These are phyloP conservation scores for Psylliodes chrysocephalus DNA, from an alignment of 2,888 invertebrate species.

Conservation along the genomic window DNA sequence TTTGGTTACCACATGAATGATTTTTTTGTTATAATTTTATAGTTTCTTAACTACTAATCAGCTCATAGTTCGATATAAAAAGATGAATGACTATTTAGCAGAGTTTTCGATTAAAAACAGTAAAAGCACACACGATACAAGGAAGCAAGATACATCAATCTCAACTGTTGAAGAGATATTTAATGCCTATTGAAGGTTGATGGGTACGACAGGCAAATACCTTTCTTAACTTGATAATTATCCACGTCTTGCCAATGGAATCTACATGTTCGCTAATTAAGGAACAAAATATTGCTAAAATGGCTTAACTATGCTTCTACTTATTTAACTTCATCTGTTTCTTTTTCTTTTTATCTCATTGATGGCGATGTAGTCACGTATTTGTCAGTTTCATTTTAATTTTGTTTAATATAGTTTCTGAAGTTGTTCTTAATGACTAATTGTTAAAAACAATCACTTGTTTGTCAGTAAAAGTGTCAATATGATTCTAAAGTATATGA, in stretches of 20 bases:
- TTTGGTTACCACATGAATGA: no score
- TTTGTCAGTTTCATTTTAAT: no score
- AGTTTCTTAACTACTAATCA: no score
- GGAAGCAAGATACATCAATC: conserved; percentile 16
- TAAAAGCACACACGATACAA: conserved; percentile 4
- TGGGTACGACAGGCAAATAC: conserved; percentile 22
- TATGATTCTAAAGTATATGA: no score
- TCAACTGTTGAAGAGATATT: conserved; percentile 17
- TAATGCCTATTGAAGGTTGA: conserved; percentile 26
- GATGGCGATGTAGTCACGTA: neutral
- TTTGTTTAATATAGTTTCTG: no score
- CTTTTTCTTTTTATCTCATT: neutral
- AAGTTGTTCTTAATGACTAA: no score
- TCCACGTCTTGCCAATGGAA: conserved; percentile 16
- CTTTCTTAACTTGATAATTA: conserved; percentile 25
- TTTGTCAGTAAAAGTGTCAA: no score
- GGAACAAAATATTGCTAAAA: conserved; percentile 23
- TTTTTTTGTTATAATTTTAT: no score
- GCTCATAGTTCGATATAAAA: no score
- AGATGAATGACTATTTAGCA: no score
- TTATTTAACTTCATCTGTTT: neutral
- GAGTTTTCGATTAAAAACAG: conserved; percentile 6
- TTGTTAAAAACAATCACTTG: no score
- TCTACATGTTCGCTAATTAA: conserved; percentile 29
- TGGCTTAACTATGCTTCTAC: conserved; percentile 12